These are phyloP conservation scores for Alviniconcha strummeri DNA, from an alignment of 2,888 invertebrate species.

Conservation along the genomic window DNA sequence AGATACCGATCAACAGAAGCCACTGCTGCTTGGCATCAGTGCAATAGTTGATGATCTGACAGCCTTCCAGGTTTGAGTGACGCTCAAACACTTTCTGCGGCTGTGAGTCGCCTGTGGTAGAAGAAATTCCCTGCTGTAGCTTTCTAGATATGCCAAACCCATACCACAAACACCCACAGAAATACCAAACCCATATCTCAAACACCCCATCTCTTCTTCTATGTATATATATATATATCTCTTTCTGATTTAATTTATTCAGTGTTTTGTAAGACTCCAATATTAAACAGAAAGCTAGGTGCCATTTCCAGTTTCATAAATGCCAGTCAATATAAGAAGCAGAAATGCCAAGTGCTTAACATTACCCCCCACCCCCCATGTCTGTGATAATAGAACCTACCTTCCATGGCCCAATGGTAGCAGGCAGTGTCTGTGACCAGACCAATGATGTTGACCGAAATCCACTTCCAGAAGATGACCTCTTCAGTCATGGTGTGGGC, in stretches of 20 bases:
- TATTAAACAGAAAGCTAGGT: too few relatives aligned
- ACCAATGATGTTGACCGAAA: conserved; percentile 95
- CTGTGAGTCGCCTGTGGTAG: conserved; percentile 85
- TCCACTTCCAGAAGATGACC: conserved; percentile 99
- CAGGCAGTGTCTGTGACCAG: conserved; percentile 96
- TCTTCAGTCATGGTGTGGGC: conserved; percentile 95
- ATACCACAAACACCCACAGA: too few relatives aligned
- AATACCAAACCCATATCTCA: neutral
- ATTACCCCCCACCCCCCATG: too few relatives aligned
- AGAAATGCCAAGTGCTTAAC: too few relatives aligned
- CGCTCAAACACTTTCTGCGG: conserved; percentile 98
- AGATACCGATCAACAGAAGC: conserved; percentile 93
- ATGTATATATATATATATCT: too few relatives aligned
- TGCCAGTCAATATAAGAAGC: too few relatives aligned
- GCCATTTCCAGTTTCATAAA: too few relatives aligned
- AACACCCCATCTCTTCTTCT: neutral
- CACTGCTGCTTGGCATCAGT: conserved; percentile 97
- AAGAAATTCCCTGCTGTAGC: too few relatives aligned
- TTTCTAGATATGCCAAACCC: too few relatives aligned
- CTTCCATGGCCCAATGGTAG: conserved; percentile 99
- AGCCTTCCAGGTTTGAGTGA: conserved; percentile 94
- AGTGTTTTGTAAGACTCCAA: too few relatives aligned
- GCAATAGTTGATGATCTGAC: conserved; percentile 99
- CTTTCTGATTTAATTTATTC: too few relatives aligned
- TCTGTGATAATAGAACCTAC: conserved; percentile 60